A percentile compares a stretch with the other conserved stretches of the same genome.
Evolutionary conservation across 2,797 vertebrate genomes (phyloP).

Genomic region (Danio aesculapii): DNA sequence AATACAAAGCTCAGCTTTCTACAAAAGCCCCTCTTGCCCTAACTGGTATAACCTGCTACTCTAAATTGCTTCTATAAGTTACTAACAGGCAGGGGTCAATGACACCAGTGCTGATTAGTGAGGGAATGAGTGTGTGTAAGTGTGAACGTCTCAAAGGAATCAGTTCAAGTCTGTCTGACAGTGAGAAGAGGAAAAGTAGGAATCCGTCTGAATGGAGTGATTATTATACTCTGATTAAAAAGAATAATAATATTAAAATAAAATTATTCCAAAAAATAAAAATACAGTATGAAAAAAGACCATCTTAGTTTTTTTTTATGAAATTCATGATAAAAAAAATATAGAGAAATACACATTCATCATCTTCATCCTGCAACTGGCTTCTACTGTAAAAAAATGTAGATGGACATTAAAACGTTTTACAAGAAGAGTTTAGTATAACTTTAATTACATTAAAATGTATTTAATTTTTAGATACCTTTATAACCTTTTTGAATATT

Average conservation of each 20-base stretch:
- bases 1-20: slow-evolving; percentile 37
- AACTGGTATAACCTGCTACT: slow-evolving; percentile 32
- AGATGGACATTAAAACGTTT: no score
- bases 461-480: no score
- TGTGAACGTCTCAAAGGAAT: slow-evolving; percentile 18
- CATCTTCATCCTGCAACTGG: no score
- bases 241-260: no score
- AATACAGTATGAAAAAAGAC: background rate
- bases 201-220: slow-evolving; percentile 22
- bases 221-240: background rate
- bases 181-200: background rate
- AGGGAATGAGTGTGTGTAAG: slow-evolving; percentile 1
- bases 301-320: background rate
- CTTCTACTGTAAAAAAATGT: no score
- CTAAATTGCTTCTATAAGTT: slow-evolving; percentile 61
- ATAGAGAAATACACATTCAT: no score
- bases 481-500: no score
- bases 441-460: no score
- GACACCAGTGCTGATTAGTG: slow-evolving; percentile 50
- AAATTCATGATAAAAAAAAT: slow-evolving; percentile 47
- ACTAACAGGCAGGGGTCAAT: slow-evolving; percentile 52
- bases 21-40: slow-evolving; percentile 5
- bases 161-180: slow-evolving; percentile 57
- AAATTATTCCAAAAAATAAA: no score
- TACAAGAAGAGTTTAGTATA: no score